A percentile compares a stretch with the other conserved stretches of the same genome.
Conservation (phyloP, 2,888 invertebrate genomes). For the Nomada lathburiana region DNA sequence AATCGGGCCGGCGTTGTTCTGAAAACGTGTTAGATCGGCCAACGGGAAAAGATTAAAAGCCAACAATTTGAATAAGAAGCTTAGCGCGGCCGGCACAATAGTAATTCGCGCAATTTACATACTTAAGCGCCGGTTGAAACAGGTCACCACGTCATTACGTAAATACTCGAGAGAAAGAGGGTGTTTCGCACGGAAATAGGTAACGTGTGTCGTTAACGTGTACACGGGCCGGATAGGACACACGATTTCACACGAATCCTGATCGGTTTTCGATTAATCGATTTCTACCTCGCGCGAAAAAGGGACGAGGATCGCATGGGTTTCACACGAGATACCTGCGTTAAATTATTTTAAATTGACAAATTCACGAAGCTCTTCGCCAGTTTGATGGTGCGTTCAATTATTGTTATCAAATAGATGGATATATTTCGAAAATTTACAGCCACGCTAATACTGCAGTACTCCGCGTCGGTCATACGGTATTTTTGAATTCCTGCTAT, state of each 20-base stretch:
- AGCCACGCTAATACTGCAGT: too few relatives aligned
- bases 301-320: neutral
- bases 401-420: too few relatives aligned
- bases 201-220: conserved; percentile 16
- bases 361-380: too few relatives aligned
- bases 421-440: too few relatives aligned
- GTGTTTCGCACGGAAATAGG: conserved; percentile 46
- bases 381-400: too few relatives aligned
- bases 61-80: conserved; percentile 59
- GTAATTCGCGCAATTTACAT: conserved; percentile 58
- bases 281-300: neutral
- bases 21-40: conserved; percentile 31
- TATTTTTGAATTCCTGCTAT: too few relatives aligned
- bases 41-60: conserved; percentile 51
- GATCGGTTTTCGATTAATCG: conserved; percentile 20
- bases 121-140: conserved; percentile 52
- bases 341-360: too few relatives aligned
- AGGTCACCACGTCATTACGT: conserved; percentile 58
- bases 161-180: conserved; percentile 51
- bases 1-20: conserved; percentile 35
- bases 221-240: neutral
- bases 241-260: neutral
- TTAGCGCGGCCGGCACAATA: conserved; percentile 47
- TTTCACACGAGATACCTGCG: neutral
- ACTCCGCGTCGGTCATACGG: too few relatives aligned